Conservation (phyloP, 2,113 vertebrate genomes). For the Oreochromis niloticus region DNA sequence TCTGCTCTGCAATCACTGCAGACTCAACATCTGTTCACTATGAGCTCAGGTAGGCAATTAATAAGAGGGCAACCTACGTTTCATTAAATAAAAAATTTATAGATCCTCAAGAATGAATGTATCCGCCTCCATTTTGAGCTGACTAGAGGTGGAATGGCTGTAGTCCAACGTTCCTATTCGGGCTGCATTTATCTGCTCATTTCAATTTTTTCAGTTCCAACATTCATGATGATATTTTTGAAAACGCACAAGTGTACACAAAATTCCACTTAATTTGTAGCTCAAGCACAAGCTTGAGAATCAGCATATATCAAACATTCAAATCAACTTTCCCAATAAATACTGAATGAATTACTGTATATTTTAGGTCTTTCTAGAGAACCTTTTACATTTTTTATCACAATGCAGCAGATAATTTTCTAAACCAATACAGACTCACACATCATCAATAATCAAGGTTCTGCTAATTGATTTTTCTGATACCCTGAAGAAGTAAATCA, state of each 20-base stretch:
- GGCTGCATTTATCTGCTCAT: not conserved
- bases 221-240: not conserved
- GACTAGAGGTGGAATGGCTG: not conserved
- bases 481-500: not conserved
- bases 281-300: not conserved
- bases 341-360: not conserved
- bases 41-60: conserved; percentile 6
- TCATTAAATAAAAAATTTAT: not conserved
- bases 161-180: not conserved
- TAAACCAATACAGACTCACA: not conserved
- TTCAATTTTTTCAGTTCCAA: not conserved
- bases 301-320: not conserved
- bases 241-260: not conserved
- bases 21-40: not conserved
- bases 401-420: not conserved
- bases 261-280: not conserved
- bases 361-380: not conserved
- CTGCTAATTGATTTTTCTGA: not conserved
- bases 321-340: not conserved
- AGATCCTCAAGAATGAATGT: not conserved
- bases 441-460: not conserved
- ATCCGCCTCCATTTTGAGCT: not conserved
- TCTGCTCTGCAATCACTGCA: not conserved
- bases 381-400: not conserved
- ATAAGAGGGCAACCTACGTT: not conserved